Base-by-base conservation (phyloP, 2,797 vertebrate species). In the Lindbergichthys nudifrons region DNA sequence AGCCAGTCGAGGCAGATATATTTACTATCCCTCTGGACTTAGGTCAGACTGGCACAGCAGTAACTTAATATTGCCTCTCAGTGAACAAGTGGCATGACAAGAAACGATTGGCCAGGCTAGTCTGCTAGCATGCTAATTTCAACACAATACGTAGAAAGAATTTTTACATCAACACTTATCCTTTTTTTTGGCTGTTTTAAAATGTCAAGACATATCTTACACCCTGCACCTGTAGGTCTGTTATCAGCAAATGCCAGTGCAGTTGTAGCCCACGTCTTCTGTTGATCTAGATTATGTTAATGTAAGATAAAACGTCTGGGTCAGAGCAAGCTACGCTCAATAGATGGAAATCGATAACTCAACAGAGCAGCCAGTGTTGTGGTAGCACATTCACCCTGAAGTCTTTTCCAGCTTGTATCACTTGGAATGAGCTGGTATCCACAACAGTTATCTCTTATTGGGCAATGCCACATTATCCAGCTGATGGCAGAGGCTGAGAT, bases 311-410 rank as follows among this genome's bases (percentile, higher is more conserved):
- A 64, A 81, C 64, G 23, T 59, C 39, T 76, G 61, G 4, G 51
- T 77, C 39, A 64, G 51, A 79, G 56, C 46, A 48, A 64, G 61
- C 60, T 60, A 69, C 10, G 16, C 53, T 77, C 58, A 50, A 30
- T 62, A 79, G 70, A 51, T 47, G 0, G 53, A 61, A 88, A 88
- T 89, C 75, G 9, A 86, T 90, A 70, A 51, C 70, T 72, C 52
- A 59, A 58, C 2, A 51, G 42, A 57, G 52, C 60, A 61, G 65
- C 63, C 7, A 0, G 21, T 32, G 64, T 48, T 52, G 63, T 57
- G 68, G 63, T 45, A 81, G 88, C 63, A 21, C 70, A 70, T 87
- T 80, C 78, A 70, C 46, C 65, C 52, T 75, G 58, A 80, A 48
- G 9, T 46, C 46, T 36, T 15, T 36, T 21, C 15, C 15, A 50